Evolutionary conservation across 2,113 vertebrate genomes (phyloP), one percentile per base, ranked within the genome.

Genomic region (Cavia porcellus): DNA sequence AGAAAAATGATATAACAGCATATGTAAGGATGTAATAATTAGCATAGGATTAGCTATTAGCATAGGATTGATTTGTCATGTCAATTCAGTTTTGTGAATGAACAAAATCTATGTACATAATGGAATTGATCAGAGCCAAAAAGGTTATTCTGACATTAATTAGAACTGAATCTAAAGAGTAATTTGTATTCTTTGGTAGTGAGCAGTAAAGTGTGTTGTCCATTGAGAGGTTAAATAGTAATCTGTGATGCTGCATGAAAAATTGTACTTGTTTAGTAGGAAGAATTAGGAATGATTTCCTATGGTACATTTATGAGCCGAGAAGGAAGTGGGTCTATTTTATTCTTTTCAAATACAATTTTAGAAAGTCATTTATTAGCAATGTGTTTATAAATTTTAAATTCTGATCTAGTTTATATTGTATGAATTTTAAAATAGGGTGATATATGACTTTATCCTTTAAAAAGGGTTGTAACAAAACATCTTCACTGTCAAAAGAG

Each of bases 21-120:
- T 91, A 75, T 82, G 22, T 55, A 95, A 90, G 1, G 38, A 38
- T 38, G 38, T 38, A 38, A 38, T 38, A 38, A 38, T 38, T 38
- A 38, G 38, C 38, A 38, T 38, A 38, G 38, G 38, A 38, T 38
- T 38, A 38, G 38, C 38, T 38, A 38, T 38, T 38, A 38, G 24
- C 25, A 66, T 28, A 47, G 12, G 7, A 68, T 66, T n/a, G 5
- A 92, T 92, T 90, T 95, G 45, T 80, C 17, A 66, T 80, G 35
- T 87, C 66, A 68, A 32, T 87, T 35, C 57, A 95, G 2, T 90
- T 95, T 87, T 3, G 12, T 42, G 14, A 90, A 64, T 82, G 89
- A 90, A 52, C 14, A 92, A 90, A 55, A 17, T 83, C 24, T 77
- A 62, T 68, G 15, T 94, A 75, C 95, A 92, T 86, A 82, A 84